A percentile compares a stretch with the other conserved stretches of the same genome.
Conservation (phyloP, 2,888 invertebrate species). For the Ormyrus rosae region DNA sequence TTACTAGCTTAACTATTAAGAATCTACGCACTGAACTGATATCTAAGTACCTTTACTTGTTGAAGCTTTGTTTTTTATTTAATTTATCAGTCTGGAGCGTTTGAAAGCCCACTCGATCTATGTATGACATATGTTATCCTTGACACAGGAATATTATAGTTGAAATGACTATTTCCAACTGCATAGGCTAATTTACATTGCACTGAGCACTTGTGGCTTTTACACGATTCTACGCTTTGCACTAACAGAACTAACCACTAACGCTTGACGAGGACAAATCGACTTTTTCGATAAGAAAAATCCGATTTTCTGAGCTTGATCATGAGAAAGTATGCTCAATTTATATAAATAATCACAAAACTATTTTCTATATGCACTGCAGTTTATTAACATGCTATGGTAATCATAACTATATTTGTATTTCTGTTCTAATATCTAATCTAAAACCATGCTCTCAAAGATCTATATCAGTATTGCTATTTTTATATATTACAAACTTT, state of each 20-base stretch:
- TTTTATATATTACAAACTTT: too few relatives aligned
- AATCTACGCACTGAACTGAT: too few relatives aligned
- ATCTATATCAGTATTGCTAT: not conserved
- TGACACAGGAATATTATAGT: conserved; percentile 3
- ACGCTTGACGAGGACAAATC: conserved; percentile 44
- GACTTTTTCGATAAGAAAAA: conserved; percentile 28
- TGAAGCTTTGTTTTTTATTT: too few relatives aligned
- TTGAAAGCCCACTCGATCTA: too few relatives aligned
- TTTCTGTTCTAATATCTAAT: conserved; percentile 2
- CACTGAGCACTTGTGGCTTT: conserved; percentile 26
- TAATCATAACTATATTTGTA: conserved; percentile 3
- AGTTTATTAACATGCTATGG: not conserved
- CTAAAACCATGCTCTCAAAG: conserved; percentile 27
- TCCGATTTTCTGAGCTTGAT: conserved; percentile 26
- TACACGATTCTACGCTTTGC: conserved; percentile 39
- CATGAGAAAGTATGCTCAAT: conserved; percentile 15
- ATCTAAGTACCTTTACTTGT: too few relatives aligned
- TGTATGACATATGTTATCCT: too few relatives aligned
- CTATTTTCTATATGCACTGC: conserved; percentile 13
- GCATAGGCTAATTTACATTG: conserved; percentile 27
- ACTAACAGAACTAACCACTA: conserved; percentile 43
- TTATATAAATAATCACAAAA: not conserved
- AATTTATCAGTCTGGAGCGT: too few relatives aligned
- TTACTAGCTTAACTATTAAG: too few relatives aligned
- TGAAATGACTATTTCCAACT: conserved; percentile 45